Evolutionary conservation across 2,113 vertebrate genomes (phyloP).

Genomic region (Stomatorhinus ivindoensis): DNA sequence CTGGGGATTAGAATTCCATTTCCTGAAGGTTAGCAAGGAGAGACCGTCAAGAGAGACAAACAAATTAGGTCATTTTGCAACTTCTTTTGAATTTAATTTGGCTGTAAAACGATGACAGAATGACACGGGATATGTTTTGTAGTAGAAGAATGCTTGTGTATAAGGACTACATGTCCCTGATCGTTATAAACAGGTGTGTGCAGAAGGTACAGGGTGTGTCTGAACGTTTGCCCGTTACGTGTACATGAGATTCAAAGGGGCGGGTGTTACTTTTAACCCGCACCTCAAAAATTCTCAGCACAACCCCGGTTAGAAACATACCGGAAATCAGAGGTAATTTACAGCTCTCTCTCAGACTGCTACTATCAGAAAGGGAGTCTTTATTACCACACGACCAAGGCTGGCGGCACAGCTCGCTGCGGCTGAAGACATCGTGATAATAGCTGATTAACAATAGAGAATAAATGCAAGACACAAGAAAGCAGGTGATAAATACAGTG

Average conservation of each 20-base stretch:
- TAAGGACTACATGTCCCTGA: neutral
- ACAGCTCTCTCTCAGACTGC: neutral
- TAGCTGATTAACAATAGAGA: neutral
- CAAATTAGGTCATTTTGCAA: neutral
- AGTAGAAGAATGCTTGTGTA: neutral
- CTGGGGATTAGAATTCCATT: neutral
- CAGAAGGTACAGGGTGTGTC: neutral
- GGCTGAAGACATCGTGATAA: neutral
- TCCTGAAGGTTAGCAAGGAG: neutral
- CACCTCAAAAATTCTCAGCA: neutral
- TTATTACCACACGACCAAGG: neutral
- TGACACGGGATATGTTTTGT: neutral
- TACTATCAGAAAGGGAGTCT: neutral
- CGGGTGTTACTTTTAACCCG: neutral
- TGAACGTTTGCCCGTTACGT: neutral
- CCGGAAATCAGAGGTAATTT: neutral
- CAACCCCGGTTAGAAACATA: neutral
- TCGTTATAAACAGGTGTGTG: neutral
- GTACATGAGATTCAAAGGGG: neutral
- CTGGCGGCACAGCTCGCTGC: neutral
- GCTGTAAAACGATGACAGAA: neutral
- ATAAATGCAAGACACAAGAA: neutral
- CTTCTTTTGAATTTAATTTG: neutral
- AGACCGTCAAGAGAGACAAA: neutral
- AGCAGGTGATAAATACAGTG: neutral